Base-by-base conservation (phyloP, 2,888 invertebrate genomes). In the Bellardia bayeri region DNA sequence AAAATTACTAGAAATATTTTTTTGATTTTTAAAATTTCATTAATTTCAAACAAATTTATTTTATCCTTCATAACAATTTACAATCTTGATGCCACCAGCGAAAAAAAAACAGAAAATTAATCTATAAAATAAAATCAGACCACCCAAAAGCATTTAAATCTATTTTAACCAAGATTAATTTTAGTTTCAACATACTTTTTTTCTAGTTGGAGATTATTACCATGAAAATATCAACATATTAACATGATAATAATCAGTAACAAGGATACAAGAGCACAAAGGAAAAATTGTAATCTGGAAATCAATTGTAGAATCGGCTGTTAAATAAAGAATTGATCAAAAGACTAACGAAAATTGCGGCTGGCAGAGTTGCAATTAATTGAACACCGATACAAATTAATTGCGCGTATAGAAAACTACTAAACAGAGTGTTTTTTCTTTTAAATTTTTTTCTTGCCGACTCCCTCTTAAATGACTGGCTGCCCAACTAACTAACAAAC, bases 301-400 rank as follows among this genome's bases (percentile, higher is more conserved):
- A 87, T 85, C 87, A 82, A 87, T 82, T 79, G 82, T 37, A 71
- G 68, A 79, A 87, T 85, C 87, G 85, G 82, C 85, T 88, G 86
- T 76, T 87, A 76, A 85, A 82, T 82, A 89, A 89, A 89, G 87
- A 85, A 82, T 88, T 89, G 89, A 88, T 89, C 89, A 89, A 87
- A 87, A 87, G 87, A 82, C 85, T 79, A 79, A 79, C 37, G 85
- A 85, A 85, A 87, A 85, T 85, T 85, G 87, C 87, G 87, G 85
- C 84, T 86, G 84, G 86, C 84, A 86, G 86, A 86, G 87, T 83
- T 81, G 81, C 89, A 81, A 85, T 86, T 89, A 87, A 87, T 89
- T 85, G 87, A 89, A 86, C 88, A 84, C 89, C 79, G 82, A 85
- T 85, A 87, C 87, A 82, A 87, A 87, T 87, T 87, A 87, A 87